A percentile compares a stretch with the other conserved stretches of the same genome.
Evolutionary conservation across 2,797 vertebrate genomes (phyloP).

Genomic region (Melanotaenia trifasciata): DNA sequence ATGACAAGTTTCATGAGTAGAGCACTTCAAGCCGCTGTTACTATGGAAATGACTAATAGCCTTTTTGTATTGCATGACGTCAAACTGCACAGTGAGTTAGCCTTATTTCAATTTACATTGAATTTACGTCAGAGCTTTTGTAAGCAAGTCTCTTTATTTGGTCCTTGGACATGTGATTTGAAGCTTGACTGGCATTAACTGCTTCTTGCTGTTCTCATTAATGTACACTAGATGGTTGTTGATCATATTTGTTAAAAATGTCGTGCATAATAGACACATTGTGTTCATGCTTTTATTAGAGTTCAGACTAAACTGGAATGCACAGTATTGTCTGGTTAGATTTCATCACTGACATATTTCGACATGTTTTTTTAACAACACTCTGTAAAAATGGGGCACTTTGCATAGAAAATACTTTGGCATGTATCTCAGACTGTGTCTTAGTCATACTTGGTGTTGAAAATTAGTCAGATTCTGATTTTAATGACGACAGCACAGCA

Average conservation of each 20-base stretch:
- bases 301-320: background rate
- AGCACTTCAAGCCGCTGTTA: background rate
- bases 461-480: background rate
- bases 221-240: background rate
- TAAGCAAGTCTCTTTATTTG: background rate
- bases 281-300: background rate
- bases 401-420: background rate
- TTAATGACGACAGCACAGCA: background rate
- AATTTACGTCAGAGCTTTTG: too few species aligned
- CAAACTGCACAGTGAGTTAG: background rate
- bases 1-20: background rate
- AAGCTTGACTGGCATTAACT: background rate
- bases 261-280: background rate
- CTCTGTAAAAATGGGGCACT: background rate
- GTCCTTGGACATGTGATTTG: background rate
- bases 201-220: background rate
- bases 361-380: background rate
- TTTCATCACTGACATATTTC: too few species aligned
- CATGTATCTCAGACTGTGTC: too few species aligned
- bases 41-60: slow-evolving; percentile 5
- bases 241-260: background rate
- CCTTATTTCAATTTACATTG: background rate
- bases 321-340: background rate
- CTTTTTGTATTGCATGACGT: slow-evolving; percentile 3
- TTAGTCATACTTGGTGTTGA: background rate